phyloP scores from a whole-genome alignment of 1,140 invertebrate species.

The Bombus balteatus region DNA sequence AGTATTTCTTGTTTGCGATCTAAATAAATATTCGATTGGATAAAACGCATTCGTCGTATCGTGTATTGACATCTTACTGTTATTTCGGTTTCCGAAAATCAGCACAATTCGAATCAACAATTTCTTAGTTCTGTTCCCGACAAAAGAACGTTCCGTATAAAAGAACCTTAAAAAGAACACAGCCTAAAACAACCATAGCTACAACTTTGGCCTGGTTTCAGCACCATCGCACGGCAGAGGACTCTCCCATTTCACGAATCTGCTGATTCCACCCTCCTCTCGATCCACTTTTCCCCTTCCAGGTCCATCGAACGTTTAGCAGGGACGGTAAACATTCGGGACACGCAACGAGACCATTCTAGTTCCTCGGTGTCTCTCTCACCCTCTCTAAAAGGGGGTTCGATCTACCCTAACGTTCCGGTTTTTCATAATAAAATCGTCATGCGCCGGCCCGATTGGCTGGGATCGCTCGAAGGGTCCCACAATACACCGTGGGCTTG shows the following conservation, averaged over 20 bases:
- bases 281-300: not conserved
- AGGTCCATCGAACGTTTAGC: conserved; percentile 57
- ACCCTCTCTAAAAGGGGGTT: conserved; percentile 60
- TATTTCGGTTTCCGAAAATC: too few relatives aligned
- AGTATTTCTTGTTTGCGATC: too few relatives aligned
- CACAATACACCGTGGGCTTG: conserved; percentile 61
- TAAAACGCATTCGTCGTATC: not conserved
- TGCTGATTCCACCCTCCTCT: not conserved
- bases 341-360: conserved; percentile 67
- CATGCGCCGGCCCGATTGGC: conserved; percentile 66
- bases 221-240: not conserved
- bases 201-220: not conserved
- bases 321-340: conserved; percentile 71
- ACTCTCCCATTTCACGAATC: not conserved
- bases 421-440: conserved; percentile 71
- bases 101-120: not conserved
- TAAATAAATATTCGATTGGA: not conserved
- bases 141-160: not conserved
- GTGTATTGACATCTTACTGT: too few relatives aligned
- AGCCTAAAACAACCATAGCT: not conserved
- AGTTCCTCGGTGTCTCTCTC: conserved; percentile 39
- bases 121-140: not conserved
- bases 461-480: conserved; percentile 64
- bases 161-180: not conserved
- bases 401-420: conserved; percentile 67